Base-by-base conservation (phyloP, 2,113 vertebrate genomes). In the Alaudala cheleensis region DNA sequence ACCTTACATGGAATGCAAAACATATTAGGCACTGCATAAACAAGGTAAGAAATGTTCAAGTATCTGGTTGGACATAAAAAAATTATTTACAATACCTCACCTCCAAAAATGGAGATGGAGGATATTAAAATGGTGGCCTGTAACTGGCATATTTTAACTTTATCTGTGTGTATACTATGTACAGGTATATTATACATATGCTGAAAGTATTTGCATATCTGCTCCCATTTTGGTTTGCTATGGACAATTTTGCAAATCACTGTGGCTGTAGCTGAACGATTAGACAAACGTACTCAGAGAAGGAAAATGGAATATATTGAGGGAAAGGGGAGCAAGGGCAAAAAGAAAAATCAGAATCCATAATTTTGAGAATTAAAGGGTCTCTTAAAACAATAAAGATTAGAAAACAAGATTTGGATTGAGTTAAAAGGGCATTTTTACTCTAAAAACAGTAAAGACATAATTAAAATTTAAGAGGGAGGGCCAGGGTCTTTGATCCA, bases 21-120 rank as follows among this genome's bases (percentile, higher is more conserved):
- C 7, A 39, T 9, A 28, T 5, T 12, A 81, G 49, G 3, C 8
- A 44, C 29, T 86, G 11, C 64, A 80, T 53, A 58, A 86, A 69
- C 1, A 53, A 39, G 10, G 11, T 10, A 71, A 65, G 16, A 78
- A 77, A 79, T 25, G 9, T 72, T 62, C 23, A 58, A 71, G 3
- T 2, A 34, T 33, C 31, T 65, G 25, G 47, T 2, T 39, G 19
- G 18, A 29, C 12, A 54, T 14, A 54, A n/a, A 80, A 81, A 77
- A 37, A 1, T 10, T 31, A 1, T 45, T 73, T 66, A 49, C 57
- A 57, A 25, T 60, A 57, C 18, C 33, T 85, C 33, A 39, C 10
- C 11, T 73, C 45, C 5, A 45, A 53, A 84, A 66, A 0, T 0
- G 3, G 18, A 62, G 13, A n/a, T 28, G 19, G 31, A 66, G 62